Percentiles rank a stretch among this genome's conserved stretches.
Conservation (phyloP, 2,113 vertebrate genomes). For the Sapayoa aenigma region DNA sequence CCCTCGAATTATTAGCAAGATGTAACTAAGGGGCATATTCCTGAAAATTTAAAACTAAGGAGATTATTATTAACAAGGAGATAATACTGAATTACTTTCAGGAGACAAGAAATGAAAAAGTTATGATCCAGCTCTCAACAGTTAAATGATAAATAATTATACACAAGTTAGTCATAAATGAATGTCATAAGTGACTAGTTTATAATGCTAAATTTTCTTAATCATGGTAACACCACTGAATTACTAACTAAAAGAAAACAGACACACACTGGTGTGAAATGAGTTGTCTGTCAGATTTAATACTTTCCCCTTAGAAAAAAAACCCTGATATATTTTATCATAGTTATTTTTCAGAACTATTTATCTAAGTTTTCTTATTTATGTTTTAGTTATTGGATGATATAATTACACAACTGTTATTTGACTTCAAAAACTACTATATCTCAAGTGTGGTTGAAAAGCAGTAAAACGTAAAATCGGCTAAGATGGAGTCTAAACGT, state of each 20-base stretch:
- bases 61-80: background rate
- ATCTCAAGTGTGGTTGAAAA: background rate
- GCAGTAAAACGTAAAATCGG: fast-evolving
- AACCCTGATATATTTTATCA: background rate
- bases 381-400: background rate
- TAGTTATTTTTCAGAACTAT: background rate
- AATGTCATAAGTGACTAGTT: background rate
- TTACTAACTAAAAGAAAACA: background rate
- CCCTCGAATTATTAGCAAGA: background rate
- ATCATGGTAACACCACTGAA: background rate
- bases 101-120: background rate
- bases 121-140: background rate
- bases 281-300: background rate
- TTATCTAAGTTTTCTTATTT: background rate
- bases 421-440: background rate
- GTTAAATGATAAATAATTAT: background rate
- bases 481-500: background rate
- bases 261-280: background rate
- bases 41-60: background rate
- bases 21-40: background rate
- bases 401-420: background rate
- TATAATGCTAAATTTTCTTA: background rate
- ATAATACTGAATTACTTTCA: background rate
- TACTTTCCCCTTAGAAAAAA: background rate
- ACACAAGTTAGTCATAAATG: background rate